Evolutionary conservation across 1,140 invertebrate species (phyloP).

Genomic region (Drosophila nigrodunni): DNA sequence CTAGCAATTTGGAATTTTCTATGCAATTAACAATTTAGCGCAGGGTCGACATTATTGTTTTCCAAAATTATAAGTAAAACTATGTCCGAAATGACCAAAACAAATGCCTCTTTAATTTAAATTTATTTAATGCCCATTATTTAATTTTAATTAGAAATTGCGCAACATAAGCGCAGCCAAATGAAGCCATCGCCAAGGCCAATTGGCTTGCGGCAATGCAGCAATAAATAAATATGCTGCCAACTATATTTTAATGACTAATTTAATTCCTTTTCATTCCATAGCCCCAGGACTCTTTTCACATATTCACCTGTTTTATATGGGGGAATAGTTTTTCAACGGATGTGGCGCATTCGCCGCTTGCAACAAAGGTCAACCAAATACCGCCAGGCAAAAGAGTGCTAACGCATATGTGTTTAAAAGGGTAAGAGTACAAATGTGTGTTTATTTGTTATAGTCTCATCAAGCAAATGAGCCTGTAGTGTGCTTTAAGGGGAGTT

Average conservation of each 20-base stretch:
- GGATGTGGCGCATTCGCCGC: conserved; percentile 73
- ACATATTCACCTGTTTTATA: conserved; percentile 14
- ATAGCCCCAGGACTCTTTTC: background rate
- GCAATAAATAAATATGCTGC: conserved; percentile 72
- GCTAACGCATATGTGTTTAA: background rate
- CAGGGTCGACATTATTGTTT: conserved; percentile 59
- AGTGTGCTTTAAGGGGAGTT: conserved; percentile 26
- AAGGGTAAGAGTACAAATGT: background rate
- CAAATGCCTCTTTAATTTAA: conserved; percentile 60
- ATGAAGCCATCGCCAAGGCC: conserved; percentile 21
- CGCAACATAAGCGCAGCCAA: conserved; percentile 27
- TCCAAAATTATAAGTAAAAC: background rate
- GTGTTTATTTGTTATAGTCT: conserved; percentile 21
- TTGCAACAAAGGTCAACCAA: conserved; percentile 65
- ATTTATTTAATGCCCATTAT: conserved; percentile 75
- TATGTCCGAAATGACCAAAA: conserved; percentile 34
- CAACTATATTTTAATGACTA: conserved; percentile 73
- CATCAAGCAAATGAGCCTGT: conserved; percentile 35
- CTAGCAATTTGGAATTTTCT: conserved; percentile 43
- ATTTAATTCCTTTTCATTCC: conserved; percentile 57
- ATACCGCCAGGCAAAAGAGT: conserved; percentile 47
- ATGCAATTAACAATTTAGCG: conserved; percentile 79
- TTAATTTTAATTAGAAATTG: conserved; percentile 73
- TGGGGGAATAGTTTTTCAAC: conserved; percentile 40
- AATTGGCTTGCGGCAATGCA: conserved; percentile 54